Evolutionary conservation across 2,113 vertebrate genomes (phyloP).

Genomic region (Lagopus muta): DNA sequence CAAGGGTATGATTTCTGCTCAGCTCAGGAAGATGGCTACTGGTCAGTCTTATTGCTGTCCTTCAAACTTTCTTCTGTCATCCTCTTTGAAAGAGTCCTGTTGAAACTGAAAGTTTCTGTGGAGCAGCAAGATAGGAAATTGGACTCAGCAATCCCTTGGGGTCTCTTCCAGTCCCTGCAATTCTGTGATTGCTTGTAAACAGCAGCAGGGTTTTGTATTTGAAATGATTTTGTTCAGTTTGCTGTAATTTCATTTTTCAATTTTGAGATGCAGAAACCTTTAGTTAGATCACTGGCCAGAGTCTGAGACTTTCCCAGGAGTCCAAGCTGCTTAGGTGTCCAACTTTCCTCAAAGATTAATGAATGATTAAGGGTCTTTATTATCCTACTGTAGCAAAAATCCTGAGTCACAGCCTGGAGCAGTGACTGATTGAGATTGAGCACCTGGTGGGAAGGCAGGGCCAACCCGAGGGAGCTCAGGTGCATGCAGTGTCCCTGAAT

Average conservation of each 20-base stretch:
- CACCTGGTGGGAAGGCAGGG: too few species aligned
- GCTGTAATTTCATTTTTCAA: background rate
- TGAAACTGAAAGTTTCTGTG: background rate
- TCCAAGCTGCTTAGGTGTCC: background rate
- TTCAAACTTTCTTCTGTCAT: background rate
- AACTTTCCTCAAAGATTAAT: background rate
- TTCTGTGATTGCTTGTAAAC: background rate
- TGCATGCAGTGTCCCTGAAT: too few species aligned
- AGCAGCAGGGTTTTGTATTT: background rate
- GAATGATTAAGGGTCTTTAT: background rate
- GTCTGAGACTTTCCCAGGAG: background rate
- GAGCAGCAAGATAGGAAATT: background rate
- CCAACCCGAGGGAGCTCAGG: too few species aligned
- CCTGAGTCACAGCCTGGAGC: too few species aligned
- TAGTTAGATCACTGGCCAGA: background rate
- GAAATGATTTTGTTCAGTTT: slow-evolving; percentile 3
- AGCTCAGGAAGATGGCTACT: background rate
- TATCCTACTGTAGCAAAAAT: background rate
- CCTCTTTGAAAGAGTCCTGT: background rate
- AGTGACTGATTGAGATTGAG: too few species aligned
- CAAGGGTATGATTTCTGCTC: background rate
- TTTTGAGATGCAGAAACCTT: background rate
- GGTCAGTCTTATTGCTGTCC: background rate
- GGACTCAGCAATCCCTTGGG: too few species aligned
- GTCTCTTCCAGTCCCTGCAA: too few species aligned